phyloP scores from a whole-genome alignment of 2,888 invertebrate species.

The Miltochrista miniata region DNA sequence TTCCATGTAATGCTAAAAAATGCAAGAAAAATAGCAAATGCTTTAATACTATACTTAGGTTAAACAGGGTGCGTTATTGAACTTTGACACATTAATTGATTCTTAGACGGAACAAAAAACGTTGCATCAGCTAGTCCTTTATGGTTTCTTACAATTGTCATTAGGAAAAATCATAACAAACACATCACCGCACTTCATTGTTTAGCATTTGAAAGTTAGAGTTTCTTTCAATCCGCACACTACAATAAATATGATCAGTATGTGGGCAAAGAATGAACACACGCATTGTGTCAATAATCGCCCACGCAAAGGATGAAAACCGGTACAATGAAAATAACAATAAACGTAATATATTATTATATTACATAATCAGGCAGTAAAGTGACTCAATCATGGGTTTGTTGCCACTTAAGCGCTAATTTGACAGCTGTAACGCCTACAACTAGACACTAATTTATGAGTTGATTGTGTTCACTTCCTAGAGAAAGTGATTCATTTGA shows the following conservation, averaged over 20 bases:
- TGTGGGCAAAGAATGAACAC: not conserved
- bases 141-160: no score
- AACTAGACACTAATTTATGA: constrained; percentile 21
- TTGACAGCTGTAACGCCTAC: constrained; percentile 34
- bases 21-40: no score
- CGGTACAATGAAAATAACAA: constrained; percentile 5
- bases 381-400: constrained; percentile 18
- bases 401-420: constrained; percentile 15
- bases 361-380: constrained; percentile 27
- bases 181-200: no score
- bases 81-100: no score
- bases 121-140: no score
- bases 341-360: constrained; percentile 10
- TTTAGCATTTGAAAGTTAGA: no score
- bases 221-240: no score
- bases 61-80: no score
- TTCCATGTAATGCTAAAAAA: no score
- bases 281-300: not conserved
- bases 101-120: no score
- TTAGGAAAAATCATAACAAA: no score
- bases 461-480: constrained; percentile 28
- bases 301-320: constrained; percentile 1
- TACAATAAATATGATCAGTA: not conserved
- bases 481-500: constrained; percentile 42
- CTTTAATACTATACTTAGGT: no score